These are phyloP conservation scores for Pachypeltis micranthus DNA, from an alignment of 1,140 invertebrate species.

Conservation along the genomic window DNA sequence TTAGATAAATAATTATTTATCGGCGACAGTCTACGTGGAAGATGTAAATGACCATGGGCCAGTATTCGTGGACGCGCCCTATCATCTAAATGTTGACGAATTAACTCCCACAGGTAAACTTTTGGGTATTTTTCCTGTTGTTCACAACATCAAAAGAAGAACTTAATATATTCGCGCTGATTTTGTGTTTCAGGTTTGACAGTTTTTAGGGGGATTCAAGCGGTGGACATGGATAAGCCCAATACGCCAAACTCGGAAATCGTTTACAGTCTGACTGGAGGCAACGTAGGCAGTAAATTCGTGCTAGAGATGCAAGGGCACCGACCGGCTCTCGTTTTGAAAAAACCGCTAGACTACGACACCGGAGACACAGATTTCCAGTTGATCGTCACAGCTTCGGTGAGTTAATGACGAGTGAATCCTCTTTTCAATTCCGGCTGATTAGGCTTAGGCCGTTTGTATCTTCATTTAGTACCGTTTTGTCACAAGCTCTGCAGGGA, in stretches of 20 bases:
- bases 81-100: constrained; percentile 64
- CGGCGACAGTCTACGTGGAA: constrained; percentile 72
- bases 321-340: constrained; percentile 56
- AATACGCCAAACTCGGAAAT: constrained; percentile 82
- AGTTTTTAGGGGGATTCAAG: constrained; percentile 66
- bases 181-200: constrained; percentile 49
- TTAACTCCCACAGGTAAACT: constrained; percentile 56
- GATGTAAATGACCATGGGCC: constrained; percentile 72
- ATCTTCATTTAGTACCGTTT: too few relatives aligned
- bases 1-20: constrained; percentile 63
- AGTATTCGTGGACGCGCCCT: constrained; percentile 59
- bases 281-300: constrained; percentile 64
- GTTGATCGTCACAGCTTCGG: constrained; percentile 61
- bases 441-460: too few relatives aligned
- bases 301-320: constrained; percentile 59
- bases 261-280: constrained; percentile 64
- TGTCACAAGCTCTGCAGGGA: too few relatives aligned
- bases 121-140: not conserved
- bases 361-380: constrained; percentile 60
- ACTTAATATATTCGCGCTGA: not conserved
- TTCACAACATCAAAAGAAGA: not conserved
- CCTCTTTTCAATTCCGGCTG: too few relatives aligned
- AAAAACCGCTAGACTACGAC: constrained; percentile 64
- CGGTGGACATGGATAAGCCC: constrained; percentile 68
- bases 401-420: constrained; percentile 38